Evolutionary conservation across 2,888 invertebrate species (phyloP), one percentile per base, ranked within the genome.

Genomic region (Leptopilina drosophilae): DNA sequence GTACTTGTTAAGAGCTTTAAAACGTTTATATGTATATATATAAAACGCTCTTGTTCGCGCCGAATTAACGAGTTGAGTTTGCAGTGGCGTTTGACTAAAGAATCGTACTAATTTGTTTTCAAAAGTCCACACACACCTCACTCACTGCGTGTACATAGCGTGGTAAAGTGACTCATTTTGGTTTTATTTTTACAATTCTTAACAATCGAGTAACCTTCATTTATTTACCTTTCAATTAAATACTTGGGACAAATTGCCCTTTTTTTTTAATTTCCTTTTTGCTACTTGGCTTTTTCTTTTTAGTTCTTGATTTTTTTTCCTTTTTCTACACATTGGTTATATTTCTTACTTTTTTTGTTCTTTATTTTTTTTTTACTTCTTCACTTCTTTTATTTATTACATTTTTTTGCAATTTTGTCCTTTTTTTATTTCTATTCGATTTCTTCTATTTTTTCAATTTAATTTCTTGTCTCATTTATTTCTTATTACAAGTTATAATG

Each of bases 221-320:
- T 59, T 59, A 59, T 59, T 59, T 59, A 59, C 59, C 15, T 59
- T 59, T 59, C 59, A 59, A 59, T 59, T 59, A 59, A 59, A 59
- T 12, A 56, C 56, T 56, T n/a, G 7, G 7, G 59, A 59, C n/a
- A 59, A 59, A 59, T 59, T 59, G 33, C n/a, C 7, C 15, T n/a
- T 5, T 15, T n/a, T 5, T 15, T 15, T 15, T 59, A 15, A n/a
- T 5, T 15, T 59, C 15, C 5, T 46, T 46, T 9, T 46, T 46
- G 2, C 33, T 33, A 33, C 33, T 46, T 46, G 46, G 7, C 56
- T 56, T 0, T 56, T 14, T 56, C 14, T 12, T 59, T 5, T 69
- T 40, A 65, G 64, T 65, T 80, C 65, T 77, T 78, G 78, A 73
- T 79, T 76, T 81, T 77, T 46, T 77, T 64, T 66, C 75, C 1